Base-by-base conservation (phyloP, 1,140 invertebrate genomes). In the Cyphomyrmex costatus region DNA sequence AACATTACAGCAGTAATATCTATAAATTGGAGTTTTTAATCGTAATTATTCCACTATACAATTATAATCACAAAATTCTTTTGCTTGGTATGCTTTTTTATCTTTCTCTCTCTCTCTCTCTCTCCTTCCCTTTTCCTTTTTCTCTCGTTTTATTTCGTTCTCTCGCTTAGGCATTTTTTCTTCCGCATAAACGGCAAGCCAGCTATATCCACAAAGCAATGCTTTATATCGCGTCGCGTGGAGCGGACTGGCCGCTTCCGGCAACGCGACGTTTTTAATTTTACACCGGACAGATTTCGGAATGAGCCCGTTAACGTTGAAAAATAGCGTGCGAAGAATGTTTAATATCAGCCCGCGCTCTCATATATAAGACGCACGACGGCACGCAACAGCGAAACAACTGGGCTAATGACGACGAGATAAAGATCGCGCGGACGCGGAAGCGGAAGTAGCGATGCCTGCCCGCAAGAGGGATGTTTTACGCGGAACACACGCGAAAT, bases 191-290 rank as follows among this genome's bases (percentile, higher is more conserved):
- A 21, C 56, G 24, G 4, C 53, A 49, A 84, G 33, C 42, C 60
- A 8, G 16, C 16, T 46, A 82, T 27, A 71, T 42, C 51, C 33
- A 63, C 70, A 14, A 66, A 68, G 24, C 12, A 58, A 46, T 30
- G 24, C 51, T 30, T 82, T 60, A 46, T 82, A 46, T 82, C 66
- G 19, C 21, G 46, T 68, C 42, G 46, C 61, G 33, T 27, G 53
- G 24, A 21, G 24, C 79, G 14, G 2, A 73, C 36, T 12, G 14
- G 33, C 16, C 78, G 30, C 78, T 53, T 71, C 30, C 78, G 65
- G 49, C 80, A 24, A 33, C 65, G 63, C 51, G 61, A 80, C 76
- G 58, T 80, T 14, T 80, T 14, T 46, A 71, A 88, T 82, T 70
- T 86, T 61, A 70, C 63, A 53, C 60, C 49, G 76, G 68, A 80